Percentiles rank a stretch among this genome's conserved stretches.
These are phyloP conservation scores for Epinephelus moara DNA, from an alignment of 2,113 vertebrate genomes.

Conservation along the genomic window DNA sequence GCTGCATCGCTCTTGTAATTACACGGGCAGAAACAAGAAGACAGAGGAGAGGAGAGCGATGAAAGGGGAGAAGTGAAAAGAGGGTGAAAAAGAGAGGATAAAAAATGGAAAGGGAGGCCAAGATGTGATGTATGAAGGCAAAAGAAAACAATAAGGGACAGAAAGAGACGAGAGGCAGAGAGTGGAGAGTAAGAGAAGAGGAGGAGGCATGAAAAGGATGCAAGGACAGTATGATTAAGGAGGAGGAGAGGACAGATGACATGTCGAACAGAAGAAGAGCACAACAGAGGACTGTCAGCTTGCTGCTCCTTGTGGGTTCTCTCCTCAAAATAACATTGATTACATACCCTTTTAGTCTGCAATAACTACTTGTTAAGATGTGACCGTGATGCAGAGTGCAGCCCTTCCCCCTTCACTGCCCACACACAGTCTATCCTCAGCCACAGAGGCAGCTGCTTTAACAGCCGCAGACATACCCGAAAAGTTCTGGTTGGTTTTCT, in stretches of 20 bases:
- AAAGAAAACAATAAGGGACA: background rate
- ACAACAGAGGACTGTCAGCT: slow-evolving; percentile 49
- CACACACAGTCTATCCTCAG: slow-evolving; percentile 53
- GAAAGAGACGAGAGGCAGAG: background rate
- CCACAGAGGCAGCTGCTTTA: background rate
- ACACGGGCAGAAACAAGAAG: slow-evolving; percentile 27
- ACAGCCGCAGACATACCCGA: background rate
- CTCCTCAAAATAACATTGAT: slow-evolving; percentile 74
- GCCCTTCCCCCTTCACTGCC: slow-evolving; percentile 41
- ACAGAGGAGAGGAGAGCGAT: background rate
- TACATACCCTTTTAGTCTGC: slow-evolving; percentile 67
- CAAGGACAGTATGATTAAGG: slow-evolving; percentile 58
- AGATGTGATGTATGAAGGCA: background rate
- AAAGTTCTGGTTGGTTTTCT: background rate
- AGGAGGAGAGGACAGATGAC: slow-evolving; percentile 55
- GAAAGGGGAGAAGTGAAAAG: slow-evolving; percentile 7
- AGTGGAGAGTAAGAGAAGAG: slow-evolving; percentile 7
- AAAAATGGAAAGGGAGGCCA: background rate
- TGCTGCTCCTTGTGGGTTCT: slow-evolving; percentile 45
- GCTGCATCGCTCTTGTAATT: slow-evolving; percentile 49
- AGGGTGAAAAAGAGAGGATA: background rate
- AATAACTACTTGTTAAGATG: slow-evolving; percentile 69
- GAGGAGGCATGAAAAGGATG: slow-evolving; percentile 19
- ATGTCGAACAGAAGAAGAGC: slow-evolving; percentile 36
- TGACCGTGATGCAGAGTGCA: slow-evolving; percentile 42